Evolutionary conservation across 2,888 invertebrate genomes (phyloP), one percentile per base, ranked within the genome.

Genomic region (Trachelus troglodyta): DNA sequence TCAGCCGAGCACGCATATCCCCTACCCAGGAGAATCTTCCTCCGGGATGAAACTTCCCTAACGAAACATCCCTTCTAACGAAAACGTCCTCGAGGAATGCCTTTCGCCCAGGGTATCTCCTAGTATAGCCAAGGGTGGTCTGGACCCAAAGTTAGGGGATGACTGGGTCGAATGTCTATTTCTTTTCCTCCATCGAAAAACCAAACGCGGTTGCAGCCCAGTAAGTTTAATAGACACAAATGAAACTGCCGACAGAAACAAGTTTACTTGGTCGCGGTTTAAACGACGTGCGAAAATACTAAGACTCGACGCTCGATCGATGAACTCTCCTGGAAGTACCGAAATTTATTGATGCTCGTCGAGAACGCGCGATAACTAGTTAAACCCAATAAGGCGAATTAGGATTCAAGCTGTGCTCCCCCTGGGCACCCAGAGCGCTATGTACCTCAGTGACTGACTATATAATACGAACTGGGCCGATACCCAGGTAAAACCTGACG

Each of bases 351-450:
- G 56, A 56, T 2, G 56, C 56, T 56, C 56, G 23, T 56, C 23
- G 23, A 56, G 23, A 56, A 56, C 56, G 56, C 84, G 81, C 81
- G 82, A 83, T 83, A 85, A 84, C 81, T 83, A 82, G 82, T 83
- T 84, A 85, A 85, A 84, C 85, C 82, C 86, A 88, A 88, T 86
- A 87, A 84, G 80, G 83, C 81, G 83, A 87, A 87, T 87, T 86
- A 85, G 85, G 85, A 88, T 88, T 86, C 87, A 87, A 88, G 84
- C 83, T 83, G 85, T 82, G 80, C 79, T 82, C 82, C 79, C 75
- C 79, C 80, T 78, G 82, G 82, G 79, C 82, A 73, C 23, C 56
- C 80, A 79, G 81, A 80, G 79, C 80, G 81, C 69, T 79, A 77
- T 34, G 75, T 83, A 82, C 75, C 34, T 76, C 76, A 76, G 76